Evolutionary conservation across 1,140 invertebrate genomes (phyloP), one percentile per base, ranked within the genome.

Genomic region (Octopus bimaculoides): DNA sequence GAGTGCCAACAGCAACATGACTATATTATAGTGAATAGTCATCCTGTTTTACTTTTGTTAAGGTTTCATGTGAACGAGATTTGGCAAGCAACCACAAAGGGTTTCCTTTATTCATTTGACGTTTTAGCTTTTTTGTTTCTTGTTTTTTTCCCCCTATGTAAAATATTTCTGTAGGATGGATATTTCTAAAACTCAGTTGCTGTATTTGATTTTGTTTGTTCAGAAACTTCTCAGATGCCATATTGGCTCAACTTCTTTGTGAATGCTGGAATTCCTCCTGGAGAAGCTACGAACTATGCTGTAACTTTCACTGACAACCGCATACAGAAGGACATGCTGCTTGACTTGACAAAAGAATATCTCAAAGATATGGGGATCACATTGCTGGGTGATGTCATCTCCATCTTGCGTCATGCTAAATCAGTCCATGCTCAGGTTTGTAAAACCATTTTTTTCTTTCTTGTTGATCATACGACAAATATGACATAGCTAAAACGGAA

Each of bases 371-470:
- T 96, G 94, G 95, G 94, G 3, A 95, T 96, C 6, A 92, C 92
- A 1, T 91, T 94, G 20, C 94, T 96, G 92, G 95, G 95, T 17
- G 95, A 96, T 90, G 93, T 96, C 75, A 96, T 96, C 86, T 93
- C 94, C 14, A 96, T 96, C 83, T 89, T 96, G 26, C 94, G 94
- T 80, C 94, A 96, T 91, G 93, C 95, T 2, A 95, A 95, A 88
- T 91, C 91, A 84, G 94, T 95, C 4, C 92, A 93, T 85, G 93
- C 93, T 83, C 92, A 93, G 86, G 93, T 87, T 20, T n/a, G 66
- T 17, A 14, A 12, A 14, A 71, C 8, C 26, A 41, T 41, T 41
- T 41, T 41, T 41, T 41, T 41, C 26, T 41, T 41, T 41, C 26
- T 41, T 41, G 26, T 41, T 41, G 26, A 41, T 41, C 26, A n/a